These are phyloP conservation scores for Imbricaverruca yamaguchii DNA, from an alignment of 2,888 invertebrate genomes.

Conservation along the genomic window DNA sequence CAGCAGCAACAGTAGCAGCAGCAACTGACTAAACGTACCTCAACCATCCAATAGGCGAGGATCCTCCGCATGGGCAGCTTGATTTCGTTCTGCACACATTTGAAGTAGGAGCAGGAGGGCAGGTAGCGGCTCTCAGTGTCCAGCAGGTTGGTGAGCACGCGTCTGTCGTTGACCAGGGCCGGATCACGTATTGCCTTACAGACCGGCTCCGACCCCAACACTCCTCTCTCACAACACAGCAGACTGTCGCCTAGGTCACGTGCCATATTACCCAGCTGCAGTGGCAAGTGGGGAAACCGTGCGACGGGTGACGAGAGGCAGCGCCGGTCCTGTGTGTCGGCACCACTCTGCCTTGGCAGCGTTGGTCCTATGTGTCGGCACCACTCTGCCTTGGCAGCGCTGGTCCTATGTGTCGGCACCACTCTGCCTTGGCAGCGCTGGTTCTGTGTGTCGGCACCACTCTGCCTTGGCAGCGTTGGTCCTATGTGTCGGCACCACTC, in stretches of 20 bases:
- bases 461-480: no score
- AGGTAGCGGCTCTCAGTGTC: constrained; percentile 77
- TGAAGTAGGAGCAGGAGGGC: constrained; percentile 67
- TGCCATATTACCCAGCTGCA: background rate
- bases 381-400: no score
- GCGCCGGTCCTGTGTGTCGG: no score
- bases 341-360: no score
- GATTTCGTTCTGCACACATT: constrained; percentile 77
- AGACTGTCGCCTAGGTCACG: background rate
- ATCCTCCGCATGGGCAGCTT: constrained; percentile 84
- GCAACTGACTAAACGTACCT: constrained; percentile 55
- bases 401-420: no score
- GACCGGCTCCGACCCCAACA: background rate
- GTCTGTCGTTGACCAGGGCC: constrained; percentile 61
- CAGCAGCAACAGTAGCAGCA: no score
- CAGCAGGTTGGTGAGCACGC: constrained; percentile 73
- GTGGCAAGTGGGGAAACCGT: background rate
- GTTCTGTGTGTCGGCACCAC: no score
- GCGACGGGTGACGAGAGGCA: no score
- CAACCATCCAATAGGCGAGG: constrained; percentile 95
- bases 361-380: no score
- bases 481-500: no score
- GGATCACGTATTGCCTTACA: constrained; percentile 60
- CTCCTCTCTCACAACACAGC: background rate
- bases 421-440: no score